Evolutionary conservation across 1,140 invertebrate genomes (phyloP).

Genomic region (Atta colombica): DNA sequence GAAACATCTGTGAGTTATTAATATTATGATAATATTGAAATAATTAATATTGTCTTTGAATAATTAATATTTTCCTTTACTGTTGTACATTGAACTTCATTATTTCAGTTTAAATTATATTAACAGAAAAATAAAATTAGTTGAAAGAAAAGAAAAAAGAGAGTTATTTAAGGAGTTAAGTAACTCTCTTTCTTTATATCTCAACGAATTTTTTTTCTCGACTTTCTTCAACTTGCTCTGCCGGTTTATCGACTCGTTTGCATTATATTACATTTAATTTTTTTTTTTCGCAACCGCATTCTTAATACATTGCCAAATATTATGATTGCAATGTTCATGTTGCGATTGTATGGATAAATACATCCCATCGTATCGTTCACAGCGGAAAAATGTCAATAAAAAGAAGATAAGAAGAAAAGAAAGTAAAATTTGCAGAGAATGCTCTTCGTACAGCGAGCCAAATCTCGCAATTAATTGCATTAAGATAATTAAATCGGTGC

Average conservation of each 20-base stretch:
- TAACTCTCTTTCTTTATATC: not conserved
- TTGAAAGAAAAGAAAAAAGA: not conserved
- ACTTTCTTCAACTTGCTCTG: no score
- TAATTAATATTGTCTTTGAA: not conserved
- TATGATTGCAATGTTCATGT: slow-evolving; percentile 28
- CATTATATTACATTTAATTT: slow-evolving; percentile 16
- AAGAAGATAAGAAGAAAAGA: slow-evolving; percentile 34
- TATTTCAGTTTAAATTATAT: not conserved
- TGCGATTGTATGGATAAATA: slow-evolving; percentile 32
- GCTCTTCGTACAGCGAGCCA: slow-evolving; percentile 37
- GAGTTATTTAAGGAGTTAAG: not conserved
- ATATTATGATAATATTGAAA: not conserved
- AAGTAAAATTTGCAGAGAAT: slow-evolving; percentile 68
- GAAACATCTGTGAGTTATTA: not conserved
- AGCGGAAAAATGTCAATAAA: slow-evolving; percentile 67
- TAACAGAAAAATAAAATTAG: not conserved
- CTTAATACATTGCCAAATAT: slow-evolving; percentile 43
- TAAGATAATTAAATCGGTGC: slow-evolving; percentile 78
- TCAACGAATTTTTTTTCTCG: not conserved
- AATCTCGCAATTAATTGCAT: slow-evolving; percentile 72
- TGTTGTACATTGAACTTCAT: not conserved
- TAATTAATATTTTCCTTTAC: not conserved
- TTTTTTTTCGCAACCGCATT: not conserved
- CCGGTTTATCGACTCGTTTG: slow-evolving; percentile 15
- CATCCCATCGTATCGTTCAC: slow-evolving; percentile 37